Evolutionary conservation across 2,888 invertebrate species (phyloP), one percentile per base, ranked within the genome.

Genomic region (Cremastinae sp.): DNA sequence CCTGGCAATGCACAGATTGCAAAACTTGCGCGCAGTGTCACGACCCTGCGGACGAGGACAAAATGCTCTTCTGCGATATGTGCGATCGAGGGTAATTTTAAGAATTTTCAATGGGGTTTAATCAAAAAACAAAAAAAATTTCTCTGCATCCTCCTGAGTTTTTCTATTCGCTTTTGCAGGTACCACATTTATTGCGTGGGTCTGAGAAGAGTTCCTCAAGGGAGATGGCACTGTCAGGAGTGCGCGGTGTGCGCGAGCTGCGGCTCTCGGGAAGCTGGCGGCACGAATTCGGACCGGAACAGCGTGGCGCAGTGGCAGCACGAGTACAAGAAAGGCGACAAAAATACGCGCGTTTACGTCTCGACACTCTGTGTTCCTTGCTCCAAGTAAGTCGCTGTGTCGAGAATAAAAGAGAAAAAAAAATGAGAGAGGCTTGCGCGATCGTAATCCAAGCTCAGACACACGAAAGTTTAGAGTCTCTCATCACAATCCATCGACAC

Each of bases 1-100:
- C 94, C 85, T 98, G 98, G 98, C 96, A 96, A 90, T 98, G 98
- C 89, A 95, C 95, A 82, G 97, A 96, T 84, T 98, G 98, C 90
- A 98, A 98, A 91, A 93, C 94, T 58, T 98, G 98, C 91, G 93
- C 94, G 79, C 93, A 94, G 80, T 98, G 98, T 90, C 93, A 93
- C 83, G 94, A 94, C 88, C 94, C 95, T 38, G 94, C 94, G 80
- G 95, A 96, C 89, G 96, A 96, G 91, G 96, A 96, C 86, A 96
- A 96, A 91, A 97, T 97, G 96, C 92, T 98, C 86, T 97, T 95
- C 91, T 98, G 98, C 90, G 97, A 98, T 90, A 94, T 95, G 86
- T 98, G 98, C 91, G 98, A 98, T 91, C 92, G 97, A 87, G 97
- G 97, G 90, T 92, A 85, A 82, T 86, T 79, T 54, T 59, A 16